A percentile compares a stretch with the other conserved stretches of the same genome.
Evolutionary conservation across 2,797 vertebrate genomes (phyloP).

Genomic region (Sylvilagus floridanus): DNA sequence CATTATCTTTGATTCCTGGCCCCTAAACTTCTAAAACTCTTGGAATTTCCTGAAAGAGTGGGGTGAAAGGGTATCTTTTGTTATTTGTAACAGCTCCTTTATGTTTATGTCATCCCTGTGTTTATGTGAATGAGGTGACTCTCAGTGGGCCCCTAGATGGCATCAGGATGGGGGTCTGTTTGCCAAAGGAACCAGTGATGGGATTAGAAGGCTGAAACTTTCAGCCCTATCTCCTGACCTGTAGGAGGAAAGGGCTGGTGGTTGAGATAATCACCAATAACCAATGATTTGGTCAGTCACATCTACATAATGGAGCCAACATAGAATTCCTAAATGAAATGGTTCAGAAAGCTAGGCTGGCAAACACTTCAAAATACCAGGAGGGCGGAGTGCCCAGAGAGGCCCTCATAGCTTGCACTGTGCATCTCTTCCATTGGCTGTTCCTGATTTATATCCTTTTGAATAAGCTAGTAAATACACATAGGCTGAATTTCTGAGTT

Average conservation of each 20-base stretch:
- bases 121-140: background rate
- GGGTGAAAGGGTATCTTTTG: background rate
- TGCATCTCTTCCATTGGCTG: background rate
- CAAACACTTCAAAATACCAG: background rate
- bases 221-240: background rate
- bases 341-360: background rate
- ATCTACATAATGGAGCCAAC: background rate
- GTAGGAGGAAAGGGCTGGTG: background rate
- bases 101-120: background rate
- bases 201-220: background rate
- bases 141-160: background rate
- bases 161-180: background rate
- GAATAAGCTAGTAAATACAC: background rate
- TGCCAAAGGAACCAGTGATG: background rate
- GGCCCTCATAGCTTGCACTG: too few species aligned
- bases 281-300: background rate
- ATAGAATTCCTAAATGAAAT: background rate
- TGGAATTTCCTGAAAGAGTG: background rate
- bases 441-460: background rate
- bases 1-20: background rate
- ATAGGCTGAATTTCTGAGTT: background rate
- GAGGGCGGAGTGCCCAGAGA: background rate
- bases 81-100: background rate
- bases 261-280: background rate
- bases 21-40: background rate